Percentiles rank a stretch among this genome's conserved stretches.
phyloP scores from a whole-genome alignment of 1,140 invertebrate species.

The Ceratina australensis region DNA sequence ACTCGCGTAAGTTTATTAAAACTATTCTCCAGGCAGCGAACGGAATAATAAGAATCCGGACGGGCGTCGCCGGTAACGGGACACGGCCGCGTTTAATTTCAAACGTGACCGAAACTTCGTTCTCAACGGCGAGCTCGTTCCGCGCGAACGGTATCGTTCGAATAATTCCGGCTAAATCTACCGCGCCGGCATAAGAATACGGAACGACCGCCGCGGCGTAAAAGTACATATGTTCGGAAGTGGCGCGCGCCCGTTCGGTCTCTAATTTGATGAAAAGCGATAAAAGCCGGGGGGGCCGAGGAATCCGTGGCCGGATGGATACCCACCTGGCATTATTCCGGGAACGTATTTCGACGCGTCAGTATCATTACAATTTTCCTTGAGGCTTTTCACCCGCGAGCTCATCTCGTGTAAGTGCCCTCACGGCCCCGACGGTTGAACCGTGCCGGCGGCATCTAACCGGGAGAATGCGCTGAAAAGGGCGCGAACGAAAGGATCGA shows the following conservation, averaged over 20 bases:
- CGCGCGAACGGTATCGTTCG: neutral
- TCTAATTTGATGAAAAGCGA: slow-evolving; percentile 46
- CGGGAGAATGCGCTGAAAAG: slow-evolving; percentile 6
- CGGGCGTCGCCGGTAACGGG: neutral
- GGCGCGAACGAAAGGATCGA: slow-evolving; percentile 44
- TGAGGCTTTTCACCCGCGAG: slow-evolving; percentile 49
- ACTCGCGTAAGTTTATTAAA: slow-evolving; percentile 12
- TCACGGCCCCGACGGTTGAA: slow-evolving; percentile 41
- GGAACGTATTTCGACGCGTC: slow-evolving; percentile 14
- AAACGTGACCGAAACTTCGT: neutral
- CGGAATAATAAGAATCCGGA: neutral
- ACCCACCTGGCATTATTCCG: slow-evolving; percentile 20
- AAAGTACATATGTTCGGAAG: neutral
- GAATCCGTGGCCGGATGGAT: neutral
- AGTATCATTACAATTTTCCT: slow-evolving; percentile 45
- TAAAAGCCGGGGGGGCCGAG: neutral
- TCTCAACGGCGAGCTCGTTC: neutral
- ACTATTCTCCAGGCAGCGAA: neutral
- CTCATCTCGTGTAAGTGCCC: slow-evolving; percentile 61
- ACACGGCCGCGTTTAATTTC: slow-evolving; percentile 15
- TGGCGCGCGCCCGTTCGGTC: slow-evolving; percentile 9
- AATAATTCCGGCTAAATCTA: slow-evolving; percentile 8
- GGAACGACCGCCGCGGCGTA: neutral
- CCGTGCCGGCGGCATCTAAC: slow-evolving; percentile 46
- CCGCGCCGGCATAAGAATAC: neutral